These are phyloP conservation scores for Cheilinus undulatus DNA, from an alignment of 2,113 vertebrate species.

Conservation along the genomic window DNA sequence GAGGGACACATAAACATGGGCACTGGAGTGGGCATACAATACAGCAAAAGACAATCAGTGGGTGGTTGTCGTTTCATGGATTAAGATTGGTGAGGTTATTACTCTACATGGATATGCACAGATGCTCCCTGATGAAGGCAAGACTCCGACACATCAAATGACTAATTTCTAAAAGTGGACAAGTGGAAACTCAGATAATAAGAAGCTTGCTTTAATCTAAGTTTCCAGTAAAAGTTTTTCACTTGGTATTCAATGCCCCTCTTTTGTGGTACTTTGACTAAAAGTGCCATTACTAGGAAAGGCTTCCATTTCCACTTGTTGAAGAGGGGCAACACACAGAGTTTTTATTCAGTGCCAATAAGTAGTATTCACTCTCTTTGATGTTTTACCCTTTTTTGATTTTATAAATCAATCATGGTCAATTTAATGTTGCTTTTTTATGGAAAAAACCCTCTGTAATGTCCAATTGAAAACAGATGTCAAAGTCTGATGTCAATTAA, in stretches of 20 bases:
- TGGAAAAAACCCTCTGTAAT: no score
- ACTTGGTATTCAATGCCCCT: background rate
- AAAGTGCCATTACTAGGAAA: background rate
- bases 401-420: no score
- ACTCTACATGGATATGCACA: slow-evolving; percentile 62
- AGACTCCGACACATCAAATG: slow-evolving; percentile 16
- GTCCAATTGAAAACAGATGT: no score
- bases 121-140: slow-evolving; percentile 63
- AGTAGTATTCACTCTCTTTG: no score
- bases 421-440: no score
- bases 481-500: no score
- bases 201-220: slow-evolving; percentile 10
- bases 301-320: no score
- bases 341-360: no score
- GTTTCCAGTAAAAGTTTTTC: background rate
- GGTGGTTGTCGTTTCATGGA: slow-evolving; percentile 68
- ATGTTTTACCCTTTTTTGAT: no score
- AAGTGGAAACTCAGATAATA: slow-evolving; percentile 14
- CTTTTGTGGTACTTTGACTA: background rate
- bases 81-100: slow-evolving; percentile 76
- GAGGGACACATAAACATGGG: slow-evolving; percentile 34
- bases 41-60: slow-evolving; percentile 55
- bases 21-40: slow-evolving; percentile 22
- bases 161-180: slow-evolving; percentile 41
- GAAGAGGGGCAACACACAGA: no score